These are phyloP conservation scores for Macaca nemestrina DNA, from an alignment of 2,113 vertebrate genomes.

Conservation along the genomic window DNA sequence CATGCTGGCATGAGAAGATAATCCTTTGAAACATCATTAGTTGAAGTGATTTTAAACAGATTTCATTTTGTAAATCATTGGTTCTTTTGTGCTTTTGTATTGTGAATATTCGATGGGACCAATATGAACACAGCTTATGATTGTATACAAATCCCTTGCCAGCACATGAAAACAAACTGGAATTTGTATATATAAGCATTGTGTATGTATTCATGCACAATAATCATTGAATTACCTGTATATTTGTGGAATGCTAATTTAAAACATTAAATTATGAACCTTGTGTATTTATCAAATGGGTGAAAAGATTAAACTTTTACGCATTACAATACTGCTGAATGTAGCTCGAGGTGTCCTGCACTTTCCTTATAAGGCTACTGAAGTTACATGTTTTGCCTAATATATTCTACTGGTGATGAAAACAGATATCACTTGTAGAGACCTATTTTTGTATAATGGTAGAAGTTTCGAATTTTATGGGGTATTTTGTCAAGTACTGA, in stretches of 20 bases:
- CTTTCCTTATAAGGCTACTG: slow-evolving; percentile 90
- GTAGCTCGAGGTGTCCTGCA: slow-evolving; percentile 85
- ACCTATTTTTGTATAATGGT: slow-evolving; percentile 99
- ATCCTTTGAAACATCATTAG: slow-evolving; percentile 70
- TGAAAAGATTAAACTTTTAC: slow-evolving; percentile 82
- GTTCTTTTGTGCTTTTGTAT: slow-evolving; percentile 88
- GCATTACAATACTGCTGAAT: slow-evolving; percentile 79
- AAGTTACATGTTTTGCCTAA: slow-evolving; percentile 89
- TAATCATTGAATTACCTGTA: slow-evolving; percentile 87
- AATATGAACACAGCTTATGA: slow-evolving; percentile 85
- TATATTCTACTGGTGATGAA: slow-evolving; percentile 87
- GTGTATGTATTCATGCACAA: slow-evolving; percentile 86
- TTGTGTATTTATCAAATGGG: slow-evolving; percentile 90
- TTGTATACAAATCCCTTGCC: slow-evolving; percentile 84
- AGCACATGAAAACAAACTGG: slow-evolving; percentile 84
- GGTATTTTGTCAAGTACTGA: slow-evolving; percentile 98
- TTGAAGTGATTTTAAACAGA: slow-evolving; percentile 84
- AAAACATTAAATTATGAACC: slow-evolving; percentile 96
- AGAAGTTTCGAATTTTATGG: slow-evolving; percentile 97
- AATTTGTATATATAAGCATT: slow-evolving; percentile 89
- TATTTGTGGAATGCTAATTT: slow-evolving; percentile 99
- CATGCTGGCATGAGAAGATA: slow-evolving; percentile 95
- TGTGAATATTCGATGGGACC: slow-evolving; percentile 90
- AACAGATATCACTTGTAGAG: slow-evolving; percentile 96
- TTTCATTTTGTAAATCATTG: slow-evolving; percentile 89